phyloP scores from a whole-genome alignment of 1,140 invertebrate genomes.

The Drosophila erecta region DNA sequence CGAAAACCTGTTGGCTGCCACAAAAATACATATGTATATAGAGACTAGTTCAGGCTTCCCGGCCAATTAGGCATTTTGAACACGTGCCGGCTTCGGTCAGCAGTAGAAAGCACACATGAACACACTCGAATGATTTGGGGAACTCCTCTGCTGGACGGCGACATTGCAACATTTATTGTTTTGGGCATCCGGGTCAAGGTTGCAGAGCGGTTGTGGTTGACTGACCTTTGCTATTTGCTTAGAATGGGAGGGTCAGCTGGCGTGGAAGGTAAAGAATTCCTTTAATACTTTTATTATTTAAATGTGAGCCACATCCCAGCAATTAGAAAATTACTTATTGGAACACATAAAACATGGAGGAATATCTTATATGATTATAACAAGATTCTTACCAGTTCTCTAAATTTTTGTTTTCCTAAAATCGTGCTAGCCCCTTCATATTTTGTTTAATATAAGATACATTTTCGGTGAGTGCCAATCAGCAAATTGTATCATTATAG shows the following conservation, averaged over 20 bases:
- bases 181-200: conserved; percentile 59
- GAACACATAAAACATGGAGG: too few relatives aligned
- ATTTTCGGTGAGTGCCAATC: too few relatives aligned
- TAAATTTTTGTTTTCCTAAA: too few relatives aligned
- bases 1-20: conserved; percentile 31
- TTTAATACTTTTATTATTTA: too few relatives aligned
- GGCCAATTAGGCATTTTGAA: conserved; percentile 67
- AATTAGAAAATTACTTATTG: too few relatives aligned
- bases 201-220: conserved; percentile 28
- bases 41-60: conserved; percentile 31
- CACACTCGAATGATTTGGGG: conserved; percentile 20
- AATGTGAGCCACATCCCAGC: too few relatives aligned
- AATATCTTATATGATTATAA: too few relatives aligned
- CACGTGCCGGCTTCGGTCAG: conserved; percentile 60
- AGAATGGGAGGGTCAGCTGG: background rate
- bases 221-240: conserved; percentile 29
- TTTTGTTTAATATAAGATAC: too few relatives aligned
- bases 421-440: too few relatives aligned
- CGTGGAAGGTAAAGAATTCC: background rate
- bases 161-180: conserved; percentile 40
- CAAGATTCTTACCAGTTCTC: too few relatives aligned
- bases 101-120: conserved; percentile 41
- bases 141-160: conserved; percentile 32
- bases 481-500: too few relatives aligned
- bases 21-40: conserved; percentile 4